These are phyloP conservation scores for Phymorhynchus buccinoides DNA, from an alignment of 1,140 invertebrate species.

Conservation along the genomic window DNA sequence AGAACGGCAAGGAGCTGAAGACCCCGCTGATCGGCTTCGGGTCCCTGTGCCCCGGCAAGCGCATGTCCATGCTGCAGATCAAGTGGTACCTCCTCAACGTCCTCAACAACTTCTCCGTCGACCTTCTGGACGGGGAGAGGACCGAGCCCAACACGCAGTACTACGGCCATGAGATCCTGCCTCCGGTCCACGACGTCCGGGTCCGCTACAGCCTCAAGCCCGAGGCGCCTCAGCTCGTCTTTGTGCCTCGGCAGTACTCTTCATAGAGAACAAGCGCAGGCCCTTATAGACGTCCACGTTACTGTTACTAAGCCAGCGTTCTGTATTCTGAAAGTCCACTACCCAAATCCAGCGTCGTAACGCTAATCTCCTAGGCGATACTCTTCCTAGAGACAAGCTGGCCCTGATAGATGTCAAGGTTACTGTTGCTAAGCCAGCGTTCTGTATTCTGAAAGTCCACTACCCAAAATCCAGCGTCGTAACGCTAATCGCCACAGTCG, in stretches of 20 bases:
- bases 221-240: slow-evolving; percentile 48
- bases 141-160: slow-evolving; percentile 64
- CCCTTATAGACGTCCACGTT: neutral
- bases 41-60: slow-evolving; percentile 71
- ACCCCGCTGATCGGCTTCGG: slow-evolving; percentile 71
- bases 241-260: slow-evolving; percentile 39
- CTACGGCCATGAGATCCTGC: slow-evolving; percentile 73
- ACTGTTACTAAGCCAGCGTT: no score
- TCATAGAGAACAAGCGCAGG: neutral
- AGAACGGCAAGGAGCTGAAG: slow-evolving; percentile 67
- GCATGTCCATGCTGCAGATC: slow-evolving; percentile 67
- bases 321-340: neutral
- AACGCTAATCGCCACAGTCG: neutral
- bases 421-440: no score
- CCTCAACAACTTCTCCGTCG: slow-evolving; percentile 67
- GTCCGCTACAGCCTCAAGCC: slow-evolving; percentile 53
- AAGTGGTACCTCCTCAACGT: slow-evolving; percentile 71
- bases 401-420: neutral
- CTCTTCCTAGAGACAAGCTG: neutral
- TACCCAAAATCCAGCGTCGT: neutral
- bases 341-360: neutral
- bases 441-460: neutral
- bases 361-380: neutral
- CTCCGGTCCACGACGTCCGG: slow-evolving; percentile 69
- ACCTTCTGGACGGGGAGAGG: slow-evolving; percentile 63